Conservation (phyloP, 2,888 invertebrate species). For the Nysson spinosus region DNA sequence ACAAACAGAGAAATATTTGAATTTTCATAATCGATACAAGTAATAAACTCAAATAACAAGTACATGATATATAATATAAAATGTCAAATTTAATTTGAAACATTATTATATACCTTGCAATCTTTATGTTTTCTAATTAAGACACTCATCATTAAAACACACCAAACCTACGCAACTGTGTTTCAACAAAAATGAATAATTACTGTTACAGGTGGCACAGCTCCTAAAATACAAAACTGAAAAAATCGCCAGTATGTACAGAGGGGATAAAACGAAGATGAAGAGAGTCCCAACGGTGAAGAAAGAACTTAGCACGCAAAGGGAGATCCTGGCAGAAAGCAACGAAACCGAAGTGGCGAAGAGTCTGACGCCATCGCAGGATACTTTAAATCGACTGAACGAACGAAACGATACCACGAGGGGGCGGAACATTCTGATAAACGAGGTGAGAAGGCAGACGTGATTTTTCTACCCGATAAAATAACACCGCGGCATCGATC, state of each 20-base stretch:
- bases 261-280: constrained; percentile 33
- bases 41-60: too few species aligned
- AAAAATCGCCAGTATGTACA: constrained; percentile 41
- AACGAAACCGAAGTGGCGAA: constrained; percentile 64
- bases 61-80: too few species aligned
- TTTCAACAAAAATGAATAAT: neutral
- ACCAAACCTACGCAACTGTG: neutral
- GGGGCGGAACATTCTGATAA: constrained; percentile 14
- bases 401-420: constrained; percentile 32
- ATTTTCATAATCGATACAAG: too few species aligned
- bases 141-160: too few species aligned
- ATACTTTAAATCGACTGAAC: constrained; percentile 36
- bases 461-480: neutral
- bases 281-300: constrained; percentile 71
- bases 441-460: constrained; percentile 18
- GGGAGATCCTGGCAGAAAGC: constrained; percentile 64
- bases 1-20: too few species aligned
- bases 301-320: constrained; percentile 72
- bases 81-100: too few species aligned
- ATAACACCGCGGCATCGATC: constrained; percentile 5
- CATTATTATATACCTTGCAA: too few species aligned
- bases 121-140: too few species aligned
- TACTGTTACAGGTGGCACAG: constrained; percentile 63
- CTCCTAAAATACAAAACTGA: constrained; percentile 64
- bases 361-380: constrained; percentile 38